These are phyloP conservation scores for Heteronetta atricapilla DNA, from an alignment of 2,113 vertebrate species.

Conservation along the genomic window DNA sequence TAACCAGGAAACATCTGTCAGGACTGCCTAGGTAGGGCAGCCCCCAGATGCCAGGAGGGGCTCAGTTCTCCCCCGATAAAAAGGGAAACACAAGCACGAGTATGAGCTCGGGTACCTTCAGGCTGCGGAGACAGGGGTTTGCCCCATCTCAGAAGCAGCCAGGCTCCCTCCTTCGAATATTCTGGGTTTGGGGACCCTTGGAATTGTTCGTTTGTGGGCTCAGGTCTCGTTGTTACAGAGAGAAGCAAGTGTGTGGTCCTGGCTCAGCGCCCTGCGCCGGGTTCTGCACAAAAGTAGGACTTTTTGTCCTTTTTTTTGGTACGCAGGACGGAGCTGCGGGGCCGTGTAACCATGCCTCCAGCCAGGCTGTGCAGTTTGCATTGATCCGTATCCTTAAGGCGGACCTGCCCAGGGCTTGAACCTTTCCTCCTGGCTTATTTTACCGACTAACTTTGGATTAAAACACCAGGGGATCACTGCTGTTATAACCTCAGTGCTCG, in stretches of 20 bases:
- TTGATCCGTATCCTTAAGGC: no score
- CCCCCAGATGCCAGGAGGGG: neutral
- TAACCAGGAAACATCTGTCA: rapidly evolving
- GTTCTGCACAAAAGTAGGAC: no score
- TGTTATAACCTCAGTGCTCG: neutral
- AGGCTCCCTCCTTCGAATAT: neutral
- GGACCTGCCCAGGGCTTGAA: no score
- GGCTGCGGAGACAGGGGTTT: rapidly evolving
- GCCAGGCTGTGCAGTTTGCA: no score
- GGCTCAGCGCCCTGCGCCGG: no score
- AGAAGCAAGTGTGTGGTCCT: no score
- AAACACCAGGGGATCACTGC: neutral
- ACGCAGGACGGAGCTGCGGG: no score
- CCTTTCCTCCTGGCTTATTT: no score
- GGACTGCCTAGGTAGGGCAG: neutral
- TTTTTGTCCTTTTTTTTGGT: no score
- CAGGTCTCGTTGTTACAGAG: neutral
- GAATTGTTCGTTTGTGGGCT: neutral
- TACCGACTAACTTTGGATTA: no score
- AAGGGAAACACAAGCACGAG: rapidly evolving
- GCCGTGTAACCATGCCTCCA: no score
- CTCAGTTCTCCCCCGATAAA: rapidly evolving
- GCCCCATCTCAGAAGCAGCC: neutral
- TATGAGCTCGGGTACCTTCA: neutral
- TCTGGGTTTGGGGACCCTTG: neutral